Evolutionary conservation across 2,113 vertebrate genomes (phyloP).

Genomic region (Pleuronectes platessa): DNA sequence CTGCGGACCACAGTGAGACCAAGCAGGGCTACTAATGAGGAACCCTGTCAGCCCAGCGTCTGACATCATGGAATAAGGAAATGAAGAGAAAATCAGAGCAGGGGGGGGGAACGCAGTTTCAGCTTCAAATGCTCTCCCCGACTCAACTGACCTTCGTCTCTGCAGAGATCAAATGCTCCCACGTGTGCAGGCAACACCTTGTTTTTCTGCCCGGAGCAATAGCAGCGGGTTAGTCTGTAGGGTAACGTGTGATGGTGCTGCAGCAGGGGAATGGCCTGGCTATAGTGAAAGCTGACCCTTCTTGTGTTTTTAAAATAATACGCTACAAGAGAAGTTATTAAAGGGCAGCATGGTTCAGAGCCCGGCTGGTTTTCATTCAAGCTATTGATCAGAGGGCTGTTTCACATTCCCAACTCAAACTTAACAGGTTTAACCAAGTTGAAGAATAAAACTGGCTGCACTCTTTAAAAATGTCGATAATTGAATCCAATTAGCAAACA

Average conservation of each 20-base stretch:
- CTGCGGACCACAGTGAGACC: slow-evolving; percentile 22
- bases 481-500: slow-evolving; percentile 8
- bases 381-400: slow-evolving; percentile 7
- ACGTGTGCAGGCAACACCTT: slow-evolving; percentile 44
- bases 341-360: not conserved
- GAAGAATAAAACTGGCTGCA: slow-evolving; percentile 6
- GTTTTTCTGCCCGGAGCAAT: slow-evolving; percentile 31
- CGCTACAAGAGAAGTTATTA: not conserved
- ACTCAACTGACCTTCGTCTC: slow-evolving; percentile 35
- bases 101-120: slow-evolving; percentile 30
- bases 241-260: too few relatives aligned
- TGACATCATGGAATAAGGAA: slow-evolving; percentile 32
- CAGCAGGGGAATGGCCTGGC: not conserved
- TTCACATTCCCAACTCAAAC: too few relatives aligned
- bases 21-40: slow-evolving; percentile 48
- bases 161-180: slow-evolving; percentile 45
- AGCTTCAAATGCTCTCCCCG: slow-evolving; percentile 40
- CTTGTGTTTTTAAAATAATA: slow-evolving; percentile 8
- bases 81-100: slow-evolving; percentile 45
- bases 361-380: slow-evolving; percentile 37
- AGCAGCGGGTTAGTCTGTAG: slow-evolving; percentile 19
- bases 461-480: not conserved
- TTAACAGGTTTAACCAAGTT: not conserved
- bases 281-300: not conserved
- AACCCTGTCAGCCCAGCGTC: slow-evolving; percentile 45